Evolutionary conservation across 2,888 invertebrate species (phyloP).

Genomic region (Apomyelois bistriatella): DNA sequence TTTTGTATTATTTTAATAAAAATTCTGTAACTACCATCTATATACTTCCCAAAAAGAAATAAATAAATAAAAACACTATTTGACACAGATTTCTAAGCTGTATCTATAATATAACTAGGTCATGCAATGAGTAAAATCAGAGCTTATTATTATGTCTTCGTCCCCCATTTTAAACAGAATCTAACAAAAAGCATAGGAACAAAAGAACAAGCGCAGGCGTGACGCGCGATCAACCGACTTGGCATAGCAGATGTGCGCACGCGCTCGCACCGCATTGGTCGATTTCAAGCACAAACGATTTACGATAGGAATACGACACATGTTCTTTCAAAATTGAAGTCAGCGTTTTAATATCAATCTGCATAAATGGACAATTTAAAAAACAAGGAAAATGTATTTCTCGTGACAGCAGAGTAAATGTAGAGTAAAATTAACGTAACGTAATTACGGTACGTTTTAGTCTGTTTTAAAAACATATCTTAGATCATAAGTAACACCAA

Average conservation of each 20-base stretch:
- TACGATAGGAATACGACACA: constrained; percentile 42
- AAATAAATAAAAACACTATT: no score
- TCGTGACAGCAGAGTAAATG: no score
- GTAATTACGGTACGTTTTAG: no score
- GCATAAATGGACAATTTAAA: no score
- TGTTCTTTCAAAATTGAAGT: constrained; percentile 33
- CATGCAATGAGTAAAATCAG: constrained; percentile 17
- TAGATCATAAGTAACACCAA: no score
- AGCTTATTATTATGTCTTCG: constrained; percentile 27
- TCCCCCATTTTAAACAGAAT: constrained; percentile 20
- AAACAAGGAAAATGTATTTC: no score
- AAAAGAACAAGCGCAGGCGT: constrained; percentile 50
- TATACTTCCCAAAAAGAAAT: no score
- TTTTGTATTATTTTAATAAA: no score
- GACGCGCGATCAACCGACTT: constrained; percentile 25
- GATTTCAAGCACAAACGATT: constrained; percentile 14
- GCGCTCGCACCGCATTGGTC: constrained; percentile 61
- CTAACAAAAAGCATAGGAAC: constrained; percentile 55
- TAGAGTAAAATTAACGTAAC: no score
- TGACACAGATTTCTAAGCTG: no score
- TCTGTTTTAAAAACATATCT: no score
- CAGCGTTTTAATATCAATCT: not conserved
- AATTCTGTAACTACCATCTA: no score
- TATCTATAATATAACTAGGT: not conserved
- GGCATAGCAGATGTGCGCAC: constrained; percentile 62